These are phyloP conservation scores for Thera obeliscata DNA, from an alignment of 2,888 invertebrate species.

Conservation along the genomic window DNA sequence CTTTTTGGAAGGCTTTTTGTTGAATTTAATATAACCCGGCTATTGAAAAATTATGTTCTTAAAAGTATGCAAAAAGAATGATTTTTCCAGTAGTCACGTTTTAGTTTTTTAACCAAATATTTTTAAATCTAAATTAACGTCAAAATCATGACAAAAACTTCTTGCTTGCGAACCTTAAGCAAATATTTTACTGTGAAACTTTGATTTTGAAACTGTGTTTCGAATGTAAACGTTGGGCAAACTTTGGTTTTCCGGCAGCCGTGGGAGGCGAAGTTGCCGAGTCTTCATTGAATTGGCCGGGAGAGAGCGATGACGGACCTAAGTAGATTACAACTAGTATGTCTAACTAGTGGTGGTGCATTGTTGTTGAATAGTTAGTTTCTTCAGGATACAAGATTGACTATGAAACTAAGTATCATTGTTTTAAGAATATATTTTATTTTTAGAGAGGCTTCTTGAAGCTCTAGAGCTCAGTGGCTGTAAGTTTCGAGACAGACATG, in stretches of 20 bases:
- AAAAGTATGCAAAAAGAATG: no score
- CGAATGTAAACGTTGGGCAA: constrained; percentile 21
- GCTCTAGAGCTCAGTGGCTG: no score
- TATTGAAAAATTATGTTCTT: no score
- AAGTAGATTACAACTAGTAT: constrained; percentile 20
- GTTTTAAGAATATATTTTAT: no score
- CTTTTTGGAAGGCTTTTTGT: background rate
- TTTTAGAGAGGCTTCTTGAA: no score
- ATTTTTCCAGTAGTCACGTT: no score
- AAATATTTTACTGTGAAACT: constrained; percentile 24
- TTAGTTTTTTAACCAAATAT: no score
- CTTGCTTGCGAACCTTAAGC: background rate
- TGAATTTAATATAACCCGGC: no score
- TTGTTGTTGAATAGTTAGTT: background rate
- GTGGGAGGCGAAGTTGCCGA: constrained; percentile 21
- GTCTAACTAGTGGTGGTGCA: constrained; percentile 13
- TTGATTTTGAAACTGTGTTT: constrained; percentile 13
- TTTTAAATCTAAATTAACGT: background rate
- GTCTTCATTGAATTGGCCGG: constrained; percentile 34
- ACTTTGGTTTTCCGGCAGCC: constrained; percentile 20
- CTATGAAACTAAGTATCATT: background rate
- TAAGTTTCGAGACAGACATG: no score
- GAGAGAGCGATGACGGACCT: constrained; percentile 14
- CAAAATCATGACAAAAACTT: background rate
- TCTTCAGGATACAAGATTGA: background rate